Evolutionary conservation across 2,113 vertebrate genomes (phyloP), one percentile per base, ranked within the genome.

Genomic region (Pogonocichla stellata): DNA sequence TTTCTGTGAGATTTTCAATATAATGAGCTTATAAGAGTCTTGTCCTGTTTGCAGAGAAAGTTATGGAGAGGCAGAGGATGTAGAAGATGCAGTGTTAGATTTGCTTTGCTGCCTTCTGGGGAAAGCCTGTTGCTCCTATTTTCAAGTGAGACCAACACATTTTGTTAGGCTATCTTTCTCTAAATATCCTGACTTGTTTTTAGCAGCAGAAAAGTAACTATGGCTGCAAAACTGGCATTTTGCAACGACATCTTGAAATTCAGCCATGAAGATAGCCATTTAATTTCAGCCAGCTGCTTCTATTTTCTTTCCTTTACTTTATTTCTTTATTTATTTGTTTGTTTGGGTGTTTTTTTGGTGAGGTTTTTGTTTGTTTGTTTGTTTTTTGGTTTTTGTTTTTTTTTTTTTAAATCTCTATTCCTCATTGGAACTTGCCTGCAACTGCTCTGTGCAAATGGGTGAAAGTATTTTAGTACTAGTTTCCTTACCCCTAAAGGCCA

Each of bases 131-230:
- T 86, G 26, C n/a, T 91, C 33, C 23, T 84, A 2, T 78, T 93
- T 93, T 86, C 60, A 54, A 69, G 18, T 15, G 25, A 84, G 51
- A 47, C 65, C 5, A 1, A 64, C 56, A 31, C 73, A 78, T 56
- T 33, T 13, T 19, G 29, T 77, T 69, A 56, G 18, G 61, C 88
- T 60, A 73, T 58, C 14, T 73, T 96, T 86, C 83, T 94, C 60
- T 58, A 94, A 94, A 84, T 83, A 92, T 84, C 60, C 26, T 78
- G 25, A 57, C 60, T 42, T 57, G 2, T 94, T 96, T 51, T 91
- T 89, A 94, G 60, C 50, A 83, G 50, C 22, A 86, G 84, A 73
- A 83, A 88, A 50, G 48, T 80, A 80, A 51, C 42, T 8, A n/a
- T 73, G 67, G 71, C 54, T 80, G 62, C 40, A 83, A 69, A 92